phyloP scores from a whole-genome alignment of 2,888 invertebrate species.

The Hermodice carunculata region DNA sequence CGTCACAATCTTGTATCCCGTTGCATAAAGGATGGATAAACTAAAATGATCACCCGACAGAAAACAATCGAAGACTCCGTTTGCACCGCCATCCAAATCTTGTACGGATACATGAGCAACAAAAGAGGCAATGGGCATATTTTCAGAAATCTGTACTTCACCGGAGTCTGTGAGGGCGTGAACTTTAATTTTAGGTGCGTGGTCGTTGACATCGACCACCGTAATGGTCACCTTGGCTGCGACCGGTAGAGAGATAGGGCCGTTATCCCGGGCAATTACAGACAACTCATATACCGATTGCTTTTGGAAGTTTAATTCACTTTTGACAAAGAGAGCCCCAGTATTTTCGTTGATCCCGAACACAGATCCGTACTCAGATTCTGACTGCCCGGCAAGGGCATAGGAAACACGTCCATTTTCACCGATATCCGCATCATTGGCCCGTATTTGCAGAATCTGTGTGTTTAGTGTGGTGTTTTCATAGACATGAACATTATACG shows the following conservation, averaged over 20 bases:
- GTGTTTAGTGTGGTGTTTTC: slow-evolving; percentile 1
- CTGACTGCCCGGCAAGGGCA: slow-evolving; percentile 4
- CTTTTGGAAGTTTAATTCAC: slow-evolving; percentile 28
- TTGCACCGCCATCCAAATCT: slow-evolving; percentile 15
- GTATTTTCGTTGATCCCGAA: slow-evolving; percentile 31
- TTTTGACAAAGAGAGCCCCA: slow-evolving; percentile 29
- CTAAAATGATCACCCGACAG: slow-evolving; percentile 16
- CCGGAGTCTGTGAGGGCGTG: slow-evolving; percentile 26
- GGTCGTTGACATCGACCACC: slow-evolving; percentile 38
- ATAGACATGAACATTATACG: slow-evolving; percentile 4
- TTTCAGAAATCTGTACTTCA: slow-evolving; percentile 29
- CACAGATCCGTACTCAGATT: background rate
- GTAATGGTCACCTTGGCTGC: slow-evolving; percentile 29
- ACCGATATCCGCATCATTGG: slow-evolving; percentile 24
- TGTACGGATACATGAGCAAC: slow-evolving; percentile 17
- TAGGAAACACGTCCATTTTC: slow-evolving; percentile 21
- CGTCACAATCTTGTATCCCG: slow-evolving; percentile 35
- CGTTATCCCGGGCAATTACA: slow-evolving; percentile 28
- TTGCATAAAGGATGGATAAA: slow-evolving; percentile 19
- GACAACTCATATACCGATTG: slow-evolving; percentile 13
- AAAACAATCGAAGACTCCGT: slow-evolving; percentile 12
- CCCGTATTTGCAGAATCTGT: slow-evolving; percentile 11
- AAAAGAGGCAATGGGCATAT: slow-evolving; percentile 12
- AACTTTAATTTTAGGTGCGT: slow-evolving; percentile 30
- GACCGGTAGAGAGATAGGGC: slow-evolving; percentile 9